Base-by-base conservation (phyloP, 2,888 invertebrate genomes). In the Patella depressa region DNA sequence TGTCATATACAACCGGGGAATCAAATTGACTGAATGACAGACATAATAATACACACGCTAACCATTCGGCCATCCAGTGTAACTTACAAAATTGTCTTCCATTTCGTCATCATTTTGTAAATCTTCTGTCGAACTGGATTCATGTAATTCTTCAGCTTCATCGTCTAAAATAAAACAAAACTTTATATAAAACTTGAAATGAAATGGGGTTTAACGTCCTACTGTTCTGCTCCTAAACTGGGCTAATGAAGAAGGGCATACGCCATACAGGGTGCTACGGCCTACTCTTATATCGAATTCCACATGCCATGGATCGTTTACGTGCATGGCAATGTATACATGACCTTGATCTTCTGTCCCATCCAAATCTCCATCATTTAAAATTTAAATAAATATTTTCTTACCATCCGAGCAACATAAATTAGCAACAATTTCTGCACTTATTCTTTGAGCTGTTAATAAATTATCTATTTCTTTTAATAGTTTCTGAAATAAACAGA, bases 361-460 rank as follows among this genome's bases (percentile, higher is more conserved):
- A 7, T 45, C 45, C 7, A 5, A 45, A 45, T n/a, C 24, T 24
- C 7, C 65, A 65, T 24, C 15, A 12, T 19, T 11, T 3, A 65
- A 54, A 72, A 19, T 11, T 54, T 4, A 29, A 72, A 59, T 15
- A 14, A 55, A 82, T 45, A 45, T 45, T 45, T 45, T 45, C 81
- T 91, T 92, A 94, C 94, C 94, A 88, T 94, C 94, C 87, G 93
- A 92, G 55, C 94, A 94, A 87, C 95, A 94, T 75, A 95, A 91
- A 90, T 96, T 95, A 45, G 95, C 94, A 77, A 95, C 91, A 80
- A 95, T 94, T 92, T 95, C 95, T 71, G 95, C 91, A 0, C 95
- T 93, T 88, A 94, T 93, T 85, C 94, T 94, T 88, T 95, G 95
- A 0, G 95, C 94, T 82, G 94, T 93, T n/a, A 95, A 87, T 79